Base-by-base conservation (phyloP, 1,140 invertebrate species). In the Listronotus bonariensis region DNA sequence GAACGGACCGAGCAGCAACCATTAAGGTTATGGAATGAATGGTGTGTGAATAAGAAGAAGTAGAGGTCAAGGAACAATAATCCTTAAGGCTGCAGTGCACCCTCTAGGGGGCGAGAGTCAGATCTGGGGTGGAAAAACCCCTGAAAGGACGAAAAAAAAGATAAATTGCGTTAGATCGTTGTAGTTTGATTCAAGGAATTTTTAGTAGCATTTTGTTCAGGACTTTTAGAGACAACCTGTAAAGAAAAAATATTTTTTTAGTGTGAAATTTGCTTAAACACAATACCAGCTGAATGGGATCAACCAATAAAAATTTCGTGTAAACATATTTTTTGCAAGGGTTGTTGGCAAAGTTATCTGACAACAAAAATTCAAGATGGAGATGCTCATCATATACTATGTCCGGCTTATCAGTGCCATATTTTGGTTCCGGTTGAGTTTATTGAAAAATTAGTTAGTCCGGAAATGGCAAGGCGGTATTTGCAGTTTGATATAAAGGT, bases 401-500 rank as follows among this genome's bases (percentile, higher is more conserved):
- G 89, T 77, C 88, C 89, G 20, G 88, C 86, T 18, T 87, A 81
- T 73, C 80, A 84, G 51, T 90, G 89, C 72, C 82, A 82, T 58
- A 83, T 85, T 65, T 74, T 89, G n/a, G 88, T 89, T 20, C 87
- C 88, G 41, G 83, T 87, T 10, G 86, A 89, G 65, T 76, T 89
- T 7, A 88, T 90, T 54, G 88, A 90, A 75, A 82, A 82, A 60
- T 77, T 88, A 48, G 86, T 90, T 7, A 86, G 84, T 56, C 80
- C 85, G 32, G 84, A 88, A 57, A 86, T 89, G 80, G 86, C 87
- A 38, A 78, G 85, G 36, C 80, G 86, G 72, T 90, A 89, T 77
- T 78, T 89, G 11, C 86, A 89, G 74, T 89, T 89, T 78, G 88
- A 90, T 77, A 89, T 90, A 41, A 87, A 89, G 80, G 87, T 88